Evolutionary conservation across 1,140 invertebrate species (phyloP), one percentile per base, ranked within the genome.

Genomic region (Drosophila nikananu): DNA sequence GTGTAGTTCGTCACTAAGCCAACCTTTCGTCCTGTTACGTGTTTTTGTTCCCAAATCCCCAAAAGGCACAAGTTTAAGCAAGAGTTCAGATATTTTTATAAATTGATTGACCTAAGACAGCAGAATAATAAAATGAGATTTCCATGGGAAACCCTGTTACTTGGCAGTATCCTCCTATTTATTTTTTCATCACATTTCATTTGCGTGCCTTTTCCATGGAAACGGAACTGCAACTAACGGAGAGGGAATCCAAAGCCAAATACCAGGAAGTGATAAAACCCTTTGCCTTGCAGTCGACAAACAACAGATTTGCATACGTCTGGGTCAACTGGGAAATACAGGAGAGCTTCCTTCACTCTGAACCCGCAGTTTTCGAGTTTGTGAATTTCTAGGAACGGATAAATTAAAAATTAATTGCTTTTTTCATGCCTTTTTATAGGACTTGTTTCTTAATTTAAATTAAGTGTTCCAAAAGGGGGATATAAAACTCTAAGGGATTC

Each of bases 61-160:
- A 15, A 37, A 25, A 27, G 21, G 27, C 55, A 23, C 15, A 72
- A 13, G 42, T 41, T 72, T 42, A 41, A 42, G 37, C 39, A 19
- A 60, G 27, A 77, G 48, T 70, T 55, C 25, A 71, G 60, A 67
- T 75, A 86, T 86, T 86, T 86, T 86, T 79, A 79, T 59, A 86
- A 64, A 72, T 25, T 73, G n/a, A 37, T 51, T 73, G 54, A 37
- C 27, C 46, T 21, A 19, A 73, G 15, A 72, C 10, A 9, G 9
- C 19, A 25, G 41, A 77, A 68, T 57, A 59, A 54, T 48, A 41
- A 63, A 44, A 66, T 39, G 54, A 23, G 59, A 75, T 63, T 74
- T 68, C 32, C 4, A 49, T 30, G 27, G 66, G 51, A 62, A 52
- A 57, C 27, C 60, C 27, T 10, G 25, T 52, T 12, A n/a, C 32